phyloP scores from a whole-genome alignment of 2,113 vertebrate species.

The Thunnus maccoyii region DNA sequence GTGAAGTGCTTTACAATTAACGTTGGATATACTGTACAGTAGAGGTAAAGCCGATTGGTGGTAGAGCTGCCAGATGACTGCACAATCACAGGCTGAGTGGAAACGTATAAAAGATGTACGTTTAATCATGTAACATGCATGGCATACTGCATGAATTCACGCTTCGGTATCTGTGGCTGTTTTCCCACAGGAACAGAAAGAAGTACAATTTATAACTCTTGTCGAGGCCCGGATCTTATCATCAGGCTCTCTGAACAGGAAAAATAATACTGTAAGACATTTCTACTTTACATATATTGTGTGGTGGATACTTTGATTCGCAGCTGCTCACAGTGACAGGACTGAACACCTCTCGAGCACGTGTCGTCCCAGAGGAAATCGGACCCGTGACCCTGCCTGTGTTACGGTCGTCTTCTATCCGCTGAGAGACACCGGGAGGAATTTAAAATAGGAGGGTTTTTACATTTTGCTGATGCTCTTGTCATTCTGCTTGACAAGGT shows the following conservation, averaged over 20 bases:
- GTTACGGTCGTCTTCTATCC: not conserved
- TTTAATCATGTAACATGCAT: slow-evolving; percentile 41
- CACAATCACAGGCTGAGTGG: slow-evolving; percentile 63
- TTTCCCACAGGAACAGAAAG: slow-evolving; percentile 19
- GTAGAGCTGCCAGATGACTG: slow-evolving; percentile 72
- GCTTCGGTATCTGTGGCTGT: not conserved
- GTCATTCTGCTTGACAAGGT: slow-evolving; percentile 32
- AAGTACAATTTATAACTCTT: not conserved
- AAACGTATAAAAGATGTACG: slow-evolving; percentile 30
- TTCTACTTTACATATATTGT: slow-evolving; percentile 20
- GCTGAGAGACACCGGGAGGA: slow-evolving; percentile 27
- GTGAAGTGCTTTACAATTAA: slow-evolving; percentile 24
- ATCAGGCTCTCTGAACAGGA: slow-evolving; percentile 12
- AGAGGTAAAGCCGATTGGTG: slow-evolving; percentile 40
- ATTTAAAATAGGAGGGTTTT: slow-evolving; percentile 56
- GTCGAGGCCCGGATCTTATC: slow-evolving; percentile 13
- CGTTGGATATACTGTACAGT: slow-evolving; percentile 10
- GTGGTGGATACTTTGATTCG: slow-evolving; percentile 27
- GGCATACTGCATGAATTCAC: not conserved
- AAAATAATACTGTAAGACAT: not conserved
- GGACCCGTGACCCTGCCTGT: slow-evolving; percentile 38
- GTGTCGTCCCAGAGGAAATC: slow-evolving; percentile 30
- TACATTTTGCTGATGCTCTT: slow-evolving; percentile 59
- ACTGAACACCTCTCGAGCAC: slow-evolving; percentile 11
- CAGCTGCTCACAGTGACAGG: not conserved